phyloP scores from a whole-genome alignment of 2,888 invertebrate genomes.

The Aquatica leii region DNA sequence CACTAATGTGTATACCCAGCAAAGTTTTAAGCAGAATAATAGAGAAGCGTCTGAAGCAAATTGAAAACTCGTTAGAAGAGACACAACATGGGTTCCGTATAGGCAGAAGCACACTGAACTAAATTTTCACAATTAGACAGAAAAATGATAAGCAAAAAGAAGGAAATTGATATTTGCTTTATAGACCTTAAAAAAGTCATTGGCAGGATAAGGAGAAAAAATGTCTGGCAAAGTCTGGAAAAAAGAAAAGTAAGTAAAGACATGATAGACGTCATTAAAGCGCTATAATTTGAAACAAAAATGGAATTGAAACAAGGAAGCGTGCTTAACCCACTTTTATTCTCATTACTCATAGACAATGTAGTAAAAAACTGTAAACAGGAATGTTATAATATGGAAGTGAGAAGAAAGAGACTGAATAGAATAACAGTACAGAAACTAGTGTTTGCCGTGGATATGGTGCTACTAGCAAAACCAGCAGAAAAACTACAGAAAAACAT shows the following conservation, averaged over 20 bases:
- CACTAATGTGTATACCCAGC: too few relatives aligned
- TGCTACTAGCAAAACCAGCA: too few relatives aligned
- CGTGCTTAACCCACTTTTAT: slow-evolving; percentile 2
- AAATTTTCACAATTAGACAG: slow-evolving; percentile 15
- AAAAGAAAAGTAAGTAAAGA: slow-evolving; percentile 5
- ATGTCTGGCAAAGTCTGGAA: slow-evolving; percentile 7
- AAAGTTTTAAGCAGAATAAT: slow-evolving; percentile 19
- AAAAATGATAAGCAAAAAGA: slow-evolving; percentile 16
- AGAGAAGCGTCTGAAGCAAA: slow-evolving; percentile 15
- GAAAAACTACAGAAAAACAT: not conserved
- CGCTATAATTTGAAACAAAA: slow-evolving; percentile 12
- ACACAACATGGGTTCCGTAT: too few relatives aligned
- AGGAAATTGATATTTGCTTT: not conserved
- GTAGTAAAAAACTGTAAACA: not conserved
- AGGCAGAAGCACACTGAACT: too few relatives aligned
- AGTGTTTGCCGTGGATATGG: too few relatives aligned
- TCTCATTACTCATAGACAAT: not conserved
- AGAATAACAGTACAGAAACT: not conserved
- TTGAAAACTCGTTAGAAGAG: too few relatives aligned
- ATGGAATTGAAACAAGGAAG: too few relatives aligned
- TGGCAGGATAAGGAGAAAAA: not conserved
- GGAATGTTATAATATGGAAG: not conserved
- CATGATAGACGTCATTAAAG: too few relatives aligned
- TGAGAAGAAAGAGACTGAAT: slow-evolving; percentile 3
- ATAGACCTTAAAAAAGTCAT: not conserved